Conservation (phyloP, 1,140 invertebrate species). For the Trypoxylus dichotomus region DNA sequence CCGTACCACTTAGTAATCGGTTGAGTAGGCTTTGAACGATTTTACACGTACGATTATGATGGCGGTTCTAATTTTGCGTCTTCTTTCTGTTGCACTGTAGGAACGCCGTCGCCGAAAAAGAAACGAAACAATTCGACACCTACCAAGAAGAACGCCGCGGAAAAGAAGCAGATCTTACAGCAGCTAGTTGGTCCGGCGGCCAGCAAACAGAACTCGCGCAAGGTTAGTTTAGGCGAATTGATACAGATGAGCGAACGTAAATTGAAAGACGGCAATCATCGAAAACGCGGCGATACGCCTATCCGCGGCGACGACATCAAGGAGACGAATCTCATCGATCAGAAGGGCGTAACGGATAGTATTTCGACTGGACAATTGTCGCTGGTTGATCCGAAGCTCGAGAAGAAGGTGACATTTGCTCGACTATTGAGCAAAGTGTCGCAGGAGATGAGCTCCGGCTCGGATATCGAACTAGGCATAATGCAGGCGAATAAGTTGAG, state of each 20-base stretch:
- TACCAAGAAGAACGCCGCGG: constrained; percentile 68
- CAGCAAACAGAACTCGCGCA: constrained; percentile 56
- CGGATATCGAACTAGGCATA: constrained; percentile 63
- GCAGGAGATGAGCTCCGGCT: constrained; percentile 71
- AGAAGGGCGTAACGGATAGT: constrained; percentile 36
- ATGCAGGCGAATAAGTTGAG: constrained; percentile 50
- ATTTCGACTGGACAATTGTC: constrained; percentile 55
- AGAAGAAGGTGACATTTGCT: constrained; percentile 77
- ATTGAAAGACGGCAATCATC: constrained; percentile 43
- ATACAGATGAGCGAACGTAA: constrained; percentile 68
- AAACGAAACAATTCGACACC: constrained; percentile 73
- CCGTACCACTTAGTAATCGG: not conserved
- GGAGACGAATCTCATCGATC: constrained; percentile 59
- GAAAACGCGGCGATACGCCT: constrained; percentile 35
- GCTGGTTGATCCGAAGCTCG: constrained; percentile 64
- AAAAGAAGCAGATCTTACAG: constrained; percentile 75
- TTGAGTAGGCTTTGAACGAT: not conserved
- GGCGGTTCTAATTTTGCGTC: not conserved
- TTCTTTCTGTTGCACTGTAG: constrained; percentile 50
- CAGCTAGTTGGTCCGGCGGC: constrained; percentile 63
- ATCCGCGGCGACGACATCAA: constrained; percentile 55
- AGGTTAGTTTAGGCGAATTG: constrained; percentile 67
- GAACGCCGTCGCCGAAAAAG: constrained; percentile 69
- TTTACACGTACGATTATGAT: too few species aligned
- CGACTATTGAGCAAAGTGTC: constrained; percentile 71